Base-by-base conservation (phyloP, 1,140 invertebrate species). In the Bombus haemorrhoidalis region DNA sequence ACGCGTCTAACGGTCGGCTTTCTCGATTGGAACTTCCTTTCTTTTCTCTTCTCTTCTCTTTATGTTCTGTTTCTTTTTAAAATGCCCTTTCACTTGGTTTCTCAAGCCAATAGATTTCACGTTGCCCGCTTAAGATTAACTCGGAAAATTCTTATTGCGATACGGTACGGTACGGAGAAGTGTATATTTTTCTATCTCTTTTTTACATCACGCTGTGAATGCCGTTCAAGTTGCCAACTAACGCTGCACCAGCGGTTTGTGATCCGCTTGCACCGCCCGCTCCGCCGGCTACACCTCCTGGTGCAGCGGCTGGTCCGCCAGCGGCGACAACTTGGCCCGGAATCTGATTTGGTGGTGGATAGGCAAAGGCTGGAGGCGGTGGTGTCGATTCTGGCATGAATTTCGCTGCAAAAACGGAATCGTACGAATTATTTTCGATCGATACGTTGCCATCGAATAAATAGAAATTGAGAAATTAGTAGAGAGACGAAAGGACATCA, bases 351-450 rank as follows among this genome's bases (percentile, higher is more conserved):
- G 93, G 93, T 90, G 94, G 93, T 57, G 93, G 94, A 78, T 95
- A 95, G 73, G 88, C 92, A 81, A 94, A 95, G 75, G 94, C 89
- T 69, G 95, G 94, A 80, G 91, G 92, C 71, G 93, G 93, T 87
- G 94, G 94, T 81, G 95, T 85, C 76, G 94, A 92, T 57, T 96
- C 96, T 69, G 94, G 94, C 95, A 95, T 95, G 93, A 94, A 95
- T 94, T 96, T 94, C 91, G 95, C 94, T 95, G 94, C 90, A 95
- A 95, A 66, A 95, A 80, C n/a, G 12, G 12, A 66, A n/a, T 78
- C 37, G 9, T 4, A 68, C 9, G 2, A 28, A 87, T 88, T 87
- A 87, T 41, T 72, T 41, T 6, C 13, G 64, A 66, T 9, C 34
- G 1, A 68, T 37, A 68, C 34, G 1, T 69, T 68, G 10, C 9